phyloP scores from a whole-genome alignment of 2,888 invertebrate genomes.

The Rotaria macrura region DNA sequence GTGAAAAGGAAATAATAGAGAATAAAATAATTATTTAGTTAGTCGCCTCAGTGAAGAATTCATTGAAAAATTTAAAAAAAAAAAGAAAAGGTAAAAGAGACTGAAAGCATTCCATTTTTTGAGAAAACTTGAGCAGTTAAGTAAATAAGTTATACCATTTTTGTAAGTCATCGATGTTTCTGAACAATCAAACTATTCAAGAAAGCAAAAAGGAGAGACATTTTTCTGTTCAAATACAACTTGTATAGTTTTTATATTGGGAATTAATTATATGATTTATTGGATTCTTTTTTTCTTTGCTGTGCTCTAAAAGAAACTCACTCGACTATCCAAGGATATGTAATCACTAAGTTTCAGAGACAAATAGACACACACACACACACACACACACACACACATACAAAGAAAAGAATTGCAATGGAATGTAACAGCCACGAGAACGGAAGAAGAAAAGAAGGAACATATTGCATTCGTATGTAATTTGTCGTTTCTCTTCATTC shows the following conservation, averaged over 20 bases:
- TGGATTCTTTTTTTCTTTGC: neutral
- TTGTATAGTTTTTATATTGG: too few relatives aligned
- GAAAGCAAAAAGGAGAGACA: too few relatives aligned
- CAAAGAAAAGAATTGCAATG: neutral
- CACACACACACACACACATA: neutral
- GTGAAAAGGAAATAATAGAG: neutral
- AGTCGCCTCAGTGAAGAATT: neutral
- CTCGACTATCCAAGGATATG: neutral
- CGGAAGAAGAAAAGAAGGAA: neutral
- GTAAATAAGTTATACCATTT: neutral
- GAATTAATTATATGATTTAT: neutral
- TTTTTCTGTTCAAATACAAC: too few relatives aligned
- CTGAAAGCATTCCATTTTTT: neutral
- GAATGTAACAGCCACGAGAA: neutral
- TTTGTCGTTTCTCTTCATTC: neutral
- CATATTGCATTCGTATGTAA: neutral
- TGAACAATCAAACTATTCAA: too few relatives aligned
- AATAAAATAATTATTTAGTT: neutral
- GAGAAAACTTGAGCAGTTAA: neutral
- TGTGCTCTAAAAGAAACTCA: neutral
- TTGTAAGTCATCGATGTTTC: neutral
- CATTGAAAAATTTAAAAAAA: neutral
- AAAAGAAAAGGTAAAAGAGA: neutral
- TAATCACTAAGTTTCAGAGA: neutral
- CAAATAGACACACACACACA: neutral